Evolutionary conservation across 2,888 invertebrate genomes (phyloP).

Genomic region (Apamea crenata): DNA sequence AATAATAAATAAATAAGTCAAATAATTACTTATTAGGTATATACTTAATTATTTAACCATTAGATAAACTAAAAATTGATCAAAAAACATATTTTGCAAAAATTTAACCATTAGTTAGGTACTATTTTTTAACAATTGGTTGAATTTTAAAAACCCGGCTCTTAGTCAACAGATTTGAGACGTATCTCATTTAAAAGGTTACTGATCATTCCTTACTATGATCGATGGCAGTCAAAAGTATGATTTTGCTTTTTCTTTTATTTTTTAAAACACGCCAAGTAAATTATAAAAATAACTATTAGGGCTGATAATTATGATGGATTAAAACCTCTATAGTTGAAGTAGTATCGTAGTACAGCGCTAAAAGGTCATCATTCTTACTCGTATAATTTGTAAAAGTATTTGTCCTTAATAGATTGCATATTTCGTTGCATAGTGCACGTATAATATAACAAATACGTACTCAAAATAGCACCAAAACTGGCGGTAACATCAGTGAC

Average conservation of each 20-base stretch:
- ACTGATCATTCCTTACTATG: neutral
- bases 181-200: neutral
- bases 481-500: slow-evolving; percentile 66
- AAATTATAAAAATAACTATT: neutral
- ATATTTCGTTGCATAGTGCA: slow-evolving; percentile 27
- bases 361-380: neutral
- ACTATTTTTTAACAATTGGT: too few relatives aligned
- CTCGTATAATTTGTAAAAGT: neutral
- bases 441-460: slow-evolving; percentile 25
- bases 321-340: neutral
- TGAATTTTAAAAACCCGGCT: too few relatives aligned
- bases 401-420: neutral
- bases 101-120: too few relatives aligned
- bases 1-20: too few relatives aligned
- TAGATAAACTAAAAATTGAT: too few relatives aligned
- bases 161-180: neutral
- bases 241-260: neutral
- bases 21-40: too few relatives aligned
- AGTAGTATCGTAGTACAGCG: neutral
- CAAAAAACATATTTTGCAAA: too few relatives aligned
- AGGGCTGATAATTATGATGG: neutral
- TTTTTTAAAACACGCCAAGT: neutral
- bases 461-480: slow-evolving; percentile 35
- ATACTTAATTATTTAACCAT: too few relatives aligned
- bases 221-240: neutral